A percentile compares a stretch with the other conserved stretches of the same genome.
phyloP scores from a whole-genome alignment of 1,140 invertebrate genomes.

The Araneus ventricosus region DNA sequence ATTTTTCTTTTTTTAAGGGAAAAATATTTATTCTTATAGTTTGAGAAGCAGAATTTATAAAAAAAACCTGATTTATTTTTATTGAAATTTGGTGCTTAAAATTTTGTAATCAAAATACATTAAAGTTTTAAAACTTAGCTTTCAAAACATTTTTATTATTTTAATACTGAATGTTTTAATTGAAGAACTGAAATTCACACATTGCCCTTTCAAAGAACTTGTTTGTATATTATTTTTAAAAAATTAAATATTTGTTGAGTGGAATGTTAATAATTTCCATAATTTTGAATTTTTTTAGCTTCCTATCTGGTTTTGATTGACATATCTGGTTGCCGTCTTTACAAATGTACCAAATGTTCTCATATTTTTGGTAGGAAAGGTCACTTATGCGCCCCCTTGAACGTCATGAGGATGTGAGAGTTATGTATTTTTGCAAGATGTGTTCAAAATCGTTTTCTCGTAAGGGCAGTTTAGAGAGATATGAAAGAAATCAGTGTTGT shows the following conservation, averaged over 20 bases:
- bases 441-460: background rate
- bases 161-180: too few relatives aligned
- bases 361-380: background rate
- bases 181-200: too few relatives aligned
- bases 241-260: background rate
- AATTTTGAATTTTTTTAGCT: background rate
- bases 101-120: too few relatives aligned
- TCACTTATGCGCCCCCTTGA: background rate
- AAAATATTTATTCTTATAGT: too few relatives aligned
- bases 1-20: too few relatives aligned
- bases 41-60: too few relatives aligned
- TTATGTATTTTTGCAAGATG: background rate
- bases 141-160: too few relatives aligned
- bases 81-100: too few relatives aligned
- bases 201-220: too few relatives aligned
- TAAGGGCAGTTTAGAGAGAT: background rate
- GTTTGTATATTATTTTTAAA: too few relatives aligned
- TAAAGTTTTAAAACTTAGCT: too few relatives aligned
- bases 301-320: background rate
- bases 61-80: too few relatives aligned
- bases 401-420: background rate
- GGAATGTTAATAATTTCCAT: background rate
- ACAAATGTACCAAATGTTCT: slow-evolving; percentile 11
- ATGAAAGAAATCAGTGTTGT: background rate
- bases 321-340: background rate